Percentiles rank a stretch among this genome's conserved stretches.
phyloP scores from a whole-genome alignment of 2,888 invertebrate species.

The Fragum fragum region DNA sequence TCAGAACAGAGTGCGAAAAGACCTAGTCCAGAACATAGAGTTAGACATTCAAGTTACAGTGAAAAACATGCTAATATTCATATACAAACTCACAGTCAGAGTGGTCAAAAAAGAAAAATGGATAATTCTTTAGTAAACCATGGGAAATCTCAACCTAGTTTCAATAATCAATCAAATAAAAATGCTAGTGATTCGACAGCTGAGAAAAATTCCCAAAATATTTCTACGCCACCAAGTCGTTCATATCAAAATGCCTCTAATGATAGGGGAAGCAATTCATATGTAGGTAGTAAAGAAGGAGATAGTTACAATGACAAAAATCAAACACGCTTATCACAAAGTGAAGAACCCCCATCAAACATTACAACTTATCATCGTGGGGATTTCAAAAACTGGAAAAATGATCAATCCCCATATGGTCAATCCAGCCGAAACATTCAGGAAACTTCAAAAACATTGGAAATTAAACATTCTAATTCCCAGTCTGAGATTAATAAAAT shows the following conservation, averaged over 20 bases:
- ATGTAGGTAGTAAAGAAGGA: conserved; percentile 38
- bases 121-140: conserved; percentile 31
- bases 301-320: conserved; percentile 38
- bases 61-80: not conserved
- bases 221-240: conserved; percentile 16
- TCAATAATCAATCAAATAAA: conserved; percentile 23
- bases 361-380: conserved; percentile 39
- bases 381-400: conserved; percentile 44
- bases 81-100: conserved; percentile 36
- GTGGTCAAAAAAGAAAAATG: conserved; percentile 52
- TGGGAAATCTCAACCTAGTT: conserved; percentile 20
- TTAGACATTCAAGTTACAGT: conserved; percentile 21
- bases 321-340: conserved; percentile 18
- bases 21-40: conserved; percentile 61
- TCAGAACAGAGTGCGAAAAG: conserved; percentile 49
- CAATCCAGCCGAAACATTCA: not conserved
- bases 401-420: conserved; percentile 17
- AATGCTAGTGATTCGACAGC: conserved; percentile 3
- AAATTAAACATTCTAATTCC: not conserved
- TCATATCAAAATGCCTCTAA: conserved; percentile 32
- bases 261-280: conserved; percentile 36
- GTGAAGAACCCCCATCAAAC: conserved; percentile 25
- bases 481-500: conserved; percentile 20
- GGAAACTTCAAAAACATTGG: not conserved
- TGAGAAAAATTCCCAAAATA: conserved; percentile 26